A percentile compares a stretch with the other conserved stretches of the same genome.
These are phyloP conservation scores for Cheirogaleus major DNA, from an alignment of 2,797 vertebrate species.

Conservation along the genomic window DNA sequence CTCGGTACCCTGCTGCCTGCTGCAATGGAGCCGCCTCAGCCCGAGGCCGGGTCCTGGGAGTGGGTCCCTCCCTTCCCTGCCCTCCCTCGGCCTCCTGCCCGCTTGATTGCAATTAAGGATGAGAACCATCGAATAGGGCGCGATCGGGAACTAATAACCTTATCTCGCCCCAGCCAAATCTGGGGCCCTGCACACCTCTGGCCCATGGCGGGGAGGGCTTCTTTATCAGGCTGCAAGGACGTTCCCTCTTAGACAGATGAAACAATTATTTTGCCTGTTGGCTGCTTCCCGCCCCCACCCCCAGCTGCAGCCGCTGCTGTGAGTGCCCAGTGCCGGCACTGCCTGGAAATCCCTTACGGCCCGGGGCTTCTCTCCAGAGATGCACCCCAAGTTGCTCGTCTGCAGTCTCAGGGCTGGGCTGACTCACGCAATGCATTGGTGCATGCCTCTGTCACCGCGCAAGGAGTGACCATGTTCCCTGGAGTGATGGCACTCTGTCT, in stretches of 20 bases:
- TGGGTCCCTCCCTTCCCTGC: background rate
- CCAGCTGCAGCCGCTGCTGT: background rate
- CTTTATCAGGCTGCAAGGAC: background rate
- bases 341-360: background rate
- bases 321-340: background rate
- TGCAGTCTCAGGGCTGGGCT: background rate
- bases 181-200: background rate
- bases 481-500: rapidly evolving
- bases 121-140: background rate
- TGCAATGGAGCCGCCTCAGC: rapidly evolving
- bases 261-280: background rate
- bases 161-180: background rate
- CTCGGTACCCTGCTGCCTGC: background rate
- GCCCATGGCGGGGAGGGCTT: rapidly evolving
- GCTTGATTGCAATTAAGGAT: background rate
- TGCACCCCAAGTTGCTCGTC: rapidly evolving
- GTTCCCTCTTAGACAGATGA: background rate
- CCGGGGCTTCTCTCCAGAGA: background rate
- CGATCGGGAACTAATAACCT: background rate
- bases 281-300: background rate
- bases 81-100: rapidly evolving
- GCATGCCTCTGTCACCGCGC: rapidly evolving
- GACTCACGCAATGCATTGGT: no score
- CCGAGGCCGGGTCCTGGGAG: background rate
- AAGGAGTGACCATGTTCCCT: rapidly evolving